A percentile compares a stretch with the other conserved stretches of the same genome.
phyloP scores from a whole-genome alignment of 2,888 invertebrate genomes.

The Epiblema foenella region DNA sequence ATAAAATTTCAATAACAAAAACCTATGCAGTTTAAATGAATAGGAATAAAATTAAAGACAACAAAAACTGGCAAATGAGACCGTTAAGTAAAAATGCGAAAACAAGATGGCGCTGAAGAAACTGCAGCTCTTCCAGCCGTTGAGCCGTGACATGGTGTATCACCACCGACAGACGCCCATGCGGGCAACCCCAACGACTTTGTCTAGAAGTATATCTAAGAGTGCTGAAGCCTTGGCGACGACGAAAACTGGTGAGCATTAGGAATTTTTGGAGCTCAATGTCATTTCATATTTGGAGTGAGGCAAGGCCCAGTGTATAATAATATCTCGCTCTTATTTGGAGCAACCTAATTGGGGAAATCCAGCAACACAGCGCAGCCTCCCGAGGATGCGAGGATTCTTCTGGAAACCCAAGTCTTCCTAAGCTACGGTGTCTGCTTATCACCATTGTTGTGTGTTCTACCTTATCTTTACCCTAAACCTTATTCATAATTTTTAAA shows the following conservation, averaged over 20 bases:
- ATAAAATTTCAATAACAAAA: neutral
- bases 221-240: constrained; percentile 76
- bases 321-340: too few species aligned
- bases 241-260: constrained; percentile 63
- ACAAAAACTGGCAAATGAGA: neutral
- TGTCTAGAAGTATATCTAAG: constrained; percentile 72
- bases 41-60: neutral
- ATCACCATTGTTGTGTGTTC: too few species aligned
- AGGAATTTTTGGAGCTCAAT: neutral
- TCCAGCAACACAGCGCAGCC: too few species aligned
- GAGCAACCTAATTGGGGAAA: too few species aligned
- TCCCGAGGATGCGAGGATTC: too few species aligned
- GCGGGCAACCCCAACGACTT: constrained; percentile 71
- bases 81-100: constrained; percentile 51
- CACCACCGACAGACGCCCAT: constrained; percentile 71
- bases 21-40: constrained; percentile 1
- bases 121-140: constrained; percentile 70
- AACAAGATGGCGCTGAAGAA: constrained; percentile 74
- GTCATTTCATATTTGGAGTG: neutral
- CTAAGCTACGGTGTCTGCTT: too few species aligned
- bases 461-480: too few species aligned
- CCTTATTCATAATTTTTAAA: too few species aligned
- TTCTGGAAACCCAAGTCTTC: too few species aligned
- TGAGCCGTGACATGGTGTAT: constrained; percentile 69
- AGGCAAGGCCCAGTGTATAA: too few species aligned